Conservation (phyloP, 1,140 invertebrate genomes). For the Trichonephila clavata region DNA sequence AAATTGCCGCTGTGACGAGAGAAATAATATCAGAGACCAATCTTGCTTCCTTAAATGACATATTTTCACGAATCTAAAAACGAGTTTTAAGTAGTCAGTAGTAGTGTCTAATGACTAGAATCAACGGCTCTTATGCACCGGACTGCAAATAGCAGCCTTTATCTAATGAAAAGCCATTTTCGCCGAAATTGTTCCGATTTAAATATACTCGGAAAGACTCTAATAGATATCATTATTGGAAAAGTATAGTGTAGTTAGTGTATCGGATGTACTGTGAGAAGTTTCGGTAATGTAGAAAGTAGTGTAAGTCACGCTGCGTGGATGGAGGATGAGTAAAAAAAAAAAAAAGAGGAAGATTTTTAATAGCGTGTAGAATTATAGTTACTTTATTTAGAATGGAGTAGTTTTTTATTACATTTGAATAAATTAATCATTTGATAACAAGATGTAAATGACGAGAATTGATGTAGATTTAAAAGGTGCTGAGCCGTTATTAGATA, state of each 20-base stretch:
- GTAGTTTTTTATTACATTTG: too few species aligned
- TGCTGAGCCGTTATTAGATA: too few species aligned
- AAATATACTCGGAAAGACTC: background rate
- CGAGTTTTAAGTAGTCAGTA: constrained; percentile 21
- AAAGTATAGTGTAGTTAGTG: background rate
- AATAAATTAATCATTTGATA: too few species aligned
- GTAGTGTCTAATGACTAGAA: constrained; percentile 18
- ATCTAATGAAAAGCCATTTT: background rate
- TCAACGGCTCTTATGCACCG: background rate
- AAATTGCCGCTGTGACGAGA: background rate
- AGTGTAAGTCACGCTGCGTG: background rate
- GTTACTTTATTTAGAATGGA: too few species aligned
- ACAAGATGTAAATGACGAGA: too few species aligned
- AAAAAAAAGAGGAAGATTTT: too few species aligned
- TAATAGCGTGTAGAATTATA: too few species aligned
- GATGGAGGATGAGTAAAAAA: too few species aligned
- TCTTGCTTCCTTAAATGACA: background rate
- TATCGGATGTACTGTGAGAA: background rate
- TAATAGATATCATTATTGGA: background rate
- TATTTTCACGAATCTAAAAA: background rate
- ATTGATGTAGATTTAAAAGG: too few species aligned
- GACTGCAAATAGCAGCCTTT: constrained; percentile 5
- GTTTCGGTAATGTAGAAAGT: background rate
- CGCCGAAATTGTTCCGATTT: constrained; percentile 19
- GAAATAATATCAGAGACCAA: background rate